Conservation (phyloP, 2,797 vertebrate species). For the Lagocephalus sceleratus region DNA sequence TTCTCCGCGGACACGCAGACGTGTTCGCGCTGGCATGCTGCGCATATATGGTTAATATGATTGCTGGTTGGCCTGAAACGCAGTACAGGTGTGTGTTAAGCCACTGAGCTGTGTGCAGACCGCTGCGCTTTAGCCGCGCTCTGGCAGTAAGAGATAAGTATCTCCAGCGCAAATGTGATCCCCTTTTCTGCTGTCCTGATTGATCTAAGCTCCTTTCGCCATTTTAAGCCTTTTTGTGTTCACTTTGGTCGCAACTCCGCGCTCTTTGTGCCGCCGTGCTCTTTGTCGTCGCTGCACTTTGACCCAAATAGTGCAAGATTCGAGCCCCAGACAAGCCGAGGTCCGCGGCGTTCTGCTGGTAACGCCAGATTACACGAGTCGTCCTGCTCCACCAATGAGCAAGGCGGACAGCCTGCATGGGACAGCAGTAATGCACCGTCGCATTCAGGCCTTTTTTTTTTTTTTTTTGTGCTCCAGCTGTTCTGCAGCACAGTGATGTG, state of each 20-base stretch:
- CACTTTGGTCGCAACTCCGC: conserved; percentile 66
- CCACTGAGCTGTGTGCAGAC: conserved; percentile 67
- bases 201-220: conserved; percentile 76
- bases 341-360: conserved; percentile 19
- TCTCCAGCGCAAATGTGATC: conserved; percentile 71
- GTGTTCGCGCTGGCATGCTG: conserved; percentile 45
- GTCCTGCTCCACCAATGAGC: conserved; percentile 37
- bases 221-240: conserved; percentile 76
- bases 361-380: conserved; percentile 41
- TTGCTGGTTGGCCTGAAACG: conserved; percentile 63
- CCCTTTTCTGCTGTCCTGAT: conserved; percentile 75
- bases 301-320: conserved; percentile 61
- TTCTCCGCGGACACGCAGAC: conserved; percentile 28
- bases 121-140: conserved; percentile 64
- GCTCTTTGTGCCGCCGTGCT: conserved; percentile 56
- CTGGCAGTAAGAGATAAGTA: conserved; percentile 72
- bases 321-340: conserved; percentile 22
- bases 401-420: conserved; percentile 26
- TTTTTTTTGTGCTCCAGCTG: conserved; percentile 64
- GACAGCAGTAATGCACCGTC: conserved; percentile 44
- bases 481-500: conserved; percentile 56
- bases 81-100: conserved; percentile 73
- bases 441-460: conserved; percentile 39
- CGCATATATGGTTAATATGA: conserved; percentile 70
- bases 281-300: conserved; percentile 60